Evolutionary conservation across 2,113 vertebrate species (phyloP), one percentile per base, ranked within the genome.

Genomic region (Otis tarda): DNA sequence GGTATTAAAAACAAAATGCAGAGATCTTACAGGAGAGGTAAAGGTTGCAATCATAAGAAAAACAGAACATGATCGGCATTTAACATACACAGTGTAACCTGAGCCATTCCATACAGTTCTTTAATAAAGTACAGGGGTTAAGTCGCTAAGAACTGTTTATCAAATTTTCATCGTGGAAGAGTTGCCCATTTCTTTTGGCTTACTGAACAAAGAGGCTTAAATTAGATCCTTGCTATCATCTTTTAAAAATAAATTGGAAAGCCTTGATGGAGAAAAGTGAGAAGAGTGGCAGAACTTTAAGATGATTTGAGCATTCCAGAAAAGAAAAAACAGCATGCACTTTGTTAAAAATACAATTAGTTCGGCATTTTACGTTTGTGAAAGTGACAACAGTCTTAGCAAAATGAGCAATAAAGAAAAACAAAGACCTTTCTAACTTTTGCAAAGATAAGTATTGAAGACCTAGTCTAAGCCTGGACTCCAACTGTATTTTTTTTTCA

Each of bases 121-220:
- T 89, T 70, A 79, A 69, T 82, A 87, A 93, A 84, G 68, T 89
- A 90, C 8, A 45, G 30, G 41, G 35, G 89, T 69, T 87, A 75
- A 39, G 21, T 43, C 91, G 60, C 83, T 64, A 64, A 52, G 79
- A 93, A 92, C 53, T 87, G 24, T 94, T 95, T 78, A 37, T 68
- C 22, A 15, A 53, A 53, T 89, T 96, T 92, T 87, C 39, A 35
- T 21, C 76, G 61, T 79, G 35, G 33, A 95, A 43, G 4, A n/a
- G 57, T 41, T 80, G 41, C 15, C 47, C 28, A 12, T 80, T 91
- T 93, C 15, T 85, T 91, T 57, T 76, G 37, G 18, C 31, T 94
- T 91, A 69, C 43, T 86, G 65, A 86, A 73, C 47, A 96, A 91
- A 95, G 75, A 85, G n/a, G 91, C 81, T 97, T 96, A 83, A 93